Conservation (phyloP, 2,888 invertebrate species). For the Plagiodera versicolora region DNA sequence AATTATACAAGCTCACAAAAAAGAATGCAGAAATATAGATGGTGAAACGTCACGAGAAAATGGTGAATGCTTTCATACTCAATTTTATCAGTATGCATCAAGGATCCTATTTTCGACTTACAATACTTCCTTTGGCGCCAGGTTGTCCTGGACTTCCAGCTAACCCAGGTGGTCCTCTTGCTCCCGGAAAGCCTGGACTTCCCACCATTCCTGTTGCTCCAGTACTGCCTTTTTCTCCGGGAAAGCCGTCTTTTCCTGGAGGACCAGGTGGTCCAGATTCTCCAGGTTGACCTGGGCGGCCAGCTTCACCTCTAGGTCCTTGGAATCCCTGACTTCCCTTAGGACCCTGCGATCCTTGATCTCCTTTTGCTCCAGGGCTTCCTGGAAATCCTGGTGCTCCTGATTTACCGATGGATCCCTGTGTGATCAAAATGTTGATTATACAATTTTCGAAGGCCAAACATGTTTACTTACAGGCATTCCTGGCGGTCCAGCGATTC, state of each 20-base stretch:
- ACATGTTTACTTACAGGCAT: slow-evolving; percentile 59
- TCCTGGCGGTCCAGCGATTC: slow-evolving; percentile 77
- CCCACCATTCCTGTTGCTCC: slow-evolving; percentile 75
- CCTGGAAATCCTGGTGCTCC: slow-evolving; percentile 88
- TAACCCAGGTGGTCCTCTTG: slow-evolving; percentile 74
- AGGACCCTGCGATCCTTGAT: slow-evolving; percentile 71
- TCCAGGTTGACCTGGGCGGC: slow-evolving; percentile 75
- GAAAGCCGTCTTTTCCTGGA: slow-evolving; percentile 78
- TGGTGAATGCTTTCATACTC: no score
- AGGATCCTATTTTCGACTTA: slow-evolving; percentile 48
- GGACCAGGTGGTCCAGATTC: slow-evolving; percentile 74
- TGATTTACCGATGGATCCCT: slow-evolving; percentile 80
- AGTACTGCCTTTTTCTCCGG: slow-evolving; percentile 77
- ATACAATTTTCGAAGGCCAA: no score
- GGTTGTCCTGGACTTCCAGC: slow-evolving; percentile 73
- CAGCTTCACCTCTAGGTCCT: slow-evolving; percentile 77
- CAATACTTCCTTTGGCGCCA: slow-evolving; percentile 76
- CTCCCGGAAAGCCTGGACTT: slow-evolving; percentile 81
- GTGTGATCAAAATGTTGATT: no score
- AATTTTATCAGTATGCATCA: no score
- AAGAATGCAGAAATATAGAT: no score
- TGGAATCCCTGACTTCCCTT: slow-evolving; percentile 82
- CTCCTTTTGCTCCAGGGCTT: slow-evolving; percentile 78
- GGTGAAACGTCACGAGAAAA: no score
- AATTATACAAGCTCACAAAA: not conserved